Percentiles rank a stretch among this genome's conserved stretches.
Evolutionary conservation across 2,888 invertebrate species (phyloP).

Genomic region (Priocnemis perturbator): DNA sequence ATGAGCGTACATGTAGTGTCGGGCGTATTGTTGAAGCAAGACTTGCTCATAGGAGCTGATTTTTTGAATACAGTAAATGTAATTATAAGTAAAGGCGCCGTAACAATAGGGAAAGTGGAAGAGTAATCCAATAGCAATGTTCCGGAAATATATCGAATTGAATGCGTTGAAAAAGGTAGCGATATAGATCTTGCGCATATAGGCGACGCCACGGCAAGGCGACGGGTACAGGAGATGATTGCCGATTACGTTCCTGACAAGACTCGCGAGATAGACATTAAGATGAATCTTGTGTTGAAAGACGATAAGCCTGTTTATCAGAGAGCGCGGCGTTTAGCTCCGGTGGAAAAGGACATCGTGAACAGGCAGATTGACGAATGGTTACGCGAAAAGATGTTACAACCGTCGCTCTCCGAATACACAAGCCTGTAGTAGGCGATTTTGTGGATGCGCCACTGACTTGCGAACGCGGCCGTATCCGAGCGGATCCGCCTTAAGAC

Average conservation of each 20-base stretch:
- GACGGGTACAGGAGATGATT: constrained; percentile 24
- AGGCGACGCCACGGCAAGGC: not conserved
- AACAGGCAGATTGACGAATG: constrained; percentile 12
- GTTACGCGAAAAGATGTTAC: not conserved
- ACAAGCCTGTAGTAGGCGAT: not conserved
- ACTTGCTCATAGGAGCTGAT: constrained; percentile 29
- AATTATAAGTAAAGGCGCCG: constrained; percentile 21
- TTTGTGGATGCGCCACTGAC: too few species aligned
- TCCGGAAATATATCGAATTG: constrained; percentile 1
- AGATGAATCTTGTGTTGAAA: constrained; percentile 55
- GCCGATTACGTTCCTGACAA: constrained; percentile 45
- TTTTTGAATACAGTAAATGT: constrained; percentile 31
- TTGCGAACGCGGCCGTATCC: too few species aligned
- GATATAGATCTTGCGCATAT: constrained; percentile 21
- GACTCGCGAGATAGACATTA: constrained; percentile 38
- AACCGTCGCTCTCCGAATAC: constrained; percentile 14
- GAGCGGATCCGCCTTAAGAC: too few species aligned
- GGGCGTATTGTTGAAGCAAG: constrained; percentile 20
- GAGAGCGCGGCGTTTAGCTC: constrained; percentile 48
- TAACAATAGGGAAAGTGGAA: constrained; percentile 13
- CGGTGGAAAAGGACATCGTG: constrained; percentile 49
- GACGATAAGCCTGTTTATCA: constrained; percentile 56
- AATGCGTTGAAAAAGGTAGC: not conserved
- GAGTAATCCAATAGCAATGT: not conserved
- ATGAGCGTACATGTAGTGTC: constrained; percentile 29